These are phyloP conservation scores for Oscheius sp. DNA, from an alignment of 2,888 invertebrate genomes.

Conservation along the genomic window DNA sequence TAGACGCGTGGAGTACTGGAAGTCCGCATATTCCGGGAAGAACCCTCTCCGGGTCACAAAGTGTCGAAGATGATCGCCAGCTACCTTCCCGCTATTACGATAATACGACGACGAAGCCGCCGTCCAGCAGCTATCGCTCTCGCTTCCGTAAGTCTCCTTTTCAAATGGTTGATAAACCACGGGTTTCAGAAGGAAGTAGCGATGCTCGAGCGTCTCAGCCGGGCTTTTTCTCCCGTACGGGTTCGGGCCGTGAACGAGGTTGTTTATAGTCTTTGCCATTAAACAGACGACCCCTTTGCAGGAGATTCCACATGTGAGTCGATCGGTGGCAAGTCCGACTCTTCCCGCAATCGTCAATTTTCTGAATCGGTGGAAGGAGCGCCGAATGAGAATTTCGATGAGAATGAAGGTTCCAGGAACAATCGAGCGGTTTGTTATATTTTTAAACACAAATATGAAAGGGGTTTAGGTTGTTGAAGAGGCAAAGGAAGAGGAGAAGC, in stretches of 20 bases:
- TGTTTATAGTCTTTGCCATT: not conserved
- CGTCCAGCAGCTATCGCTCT: conserved; percentile 20
- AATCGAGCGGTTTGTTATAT: not conserved
- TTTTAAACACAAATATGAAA: too few relatives aligned
- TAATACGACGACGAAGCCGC: conserved; percentile 32
- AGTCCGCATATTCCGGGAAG: not conserved
- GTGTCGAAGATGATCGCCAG: conserved; percentile 36
- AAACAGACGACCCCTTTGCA: conserved; percentile 2
- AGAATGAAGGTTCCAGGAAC: not conserved
- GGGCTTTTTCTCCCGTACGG: conserved; percentile 17
- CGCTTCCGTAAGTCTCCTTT: conserved; percentile 41
- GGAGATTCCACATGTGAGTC: conserved; percentile 15
- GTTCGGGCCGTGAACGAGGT: conserved; percentile 29
- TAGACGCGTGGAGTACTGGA: conserved; percentile 45
- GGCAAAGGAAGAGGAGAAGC: conserved; percentile 4
- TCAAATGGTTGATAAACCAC: not conserved
- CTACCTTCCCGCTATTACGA: conserved; percentile 61
- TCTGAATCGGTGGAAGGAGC: not conserved
- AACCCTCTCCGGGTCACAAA: conserved; percentile 5
- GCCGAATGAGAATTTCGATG: not conserved
- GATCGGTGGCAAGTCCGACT: conserved; percentile 13
- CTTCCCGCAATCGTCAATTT: not conserved
- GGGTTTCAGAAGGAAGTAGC: conserved; percentile 42
- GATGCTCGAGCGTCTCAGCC: conserved; percentile 43
- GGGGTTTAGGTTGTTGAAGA: not conserved